Evolutionary conservation across 1,140 invertebrate species (phyloP).

Genomic region (Cheumatopsyche charites): DNA sequence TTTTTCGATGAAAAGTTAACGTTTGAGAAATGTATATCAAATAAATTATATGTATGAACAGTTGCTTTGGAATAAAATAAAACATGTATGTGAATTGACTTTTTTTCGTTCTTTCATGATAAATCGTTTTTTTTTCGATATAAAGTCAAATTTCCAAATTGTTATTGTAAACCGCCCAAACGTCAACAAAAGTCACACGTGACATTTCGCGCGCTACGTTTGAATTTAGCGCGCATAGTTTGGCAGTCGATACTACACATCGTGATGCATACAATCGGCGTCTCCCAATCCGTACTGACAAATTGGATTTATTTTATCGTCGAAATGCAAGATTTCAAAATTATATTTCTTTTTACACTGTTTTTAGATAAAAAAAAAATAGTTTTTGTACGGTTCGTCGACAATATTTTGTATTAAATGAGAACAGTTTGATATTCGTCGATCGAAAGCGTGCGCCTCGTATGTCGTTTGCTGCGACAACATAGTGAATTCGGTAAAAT

Average conservation of each 20-base stretch:
- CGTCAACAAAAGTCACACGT: neutral
- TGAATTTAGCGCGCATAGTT: slow-evolving; percentile 40
- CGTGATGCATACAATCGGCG: neutral
- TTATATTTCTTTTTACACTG: too few species aligned
- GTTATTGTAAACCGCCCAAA: neutral
- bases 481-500: too few species aligned
- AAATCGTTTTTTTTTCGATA: neutral
- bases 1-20: neutral
- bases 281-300: slow-evolving; percentile 33
- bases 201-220: slow-evolving; percentile 30
- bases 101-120: neutral
- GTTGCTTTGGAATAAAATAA: slow-evolving; percentile 11
- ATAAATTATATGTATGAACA: slow-evolving; percentile 12
- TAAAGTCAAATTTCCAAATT: neutral
- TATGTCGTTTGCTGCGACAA: too few species aligned
- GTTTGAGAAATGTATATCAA: slow-evolving; percentile 1
- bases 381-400: too few species aligned
- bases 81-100: neutral
- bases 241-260: slow-evolving; percentile 35
- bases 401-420: too few species aligned
- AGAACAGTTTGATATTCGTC: too few species aligned
- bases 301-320: too few species aligned
- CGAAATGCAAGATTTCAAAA: too few species aligned
- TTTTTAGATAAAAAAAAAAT: too few species aligned
- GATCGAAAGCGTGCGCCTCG: too few species aligned